Evolutionary conservation across 2,888 invertebrate genomes (phyloP), one percentile per base, ranked within the genome.

Genomic region (Barypeithes pellucidus): DNA sequence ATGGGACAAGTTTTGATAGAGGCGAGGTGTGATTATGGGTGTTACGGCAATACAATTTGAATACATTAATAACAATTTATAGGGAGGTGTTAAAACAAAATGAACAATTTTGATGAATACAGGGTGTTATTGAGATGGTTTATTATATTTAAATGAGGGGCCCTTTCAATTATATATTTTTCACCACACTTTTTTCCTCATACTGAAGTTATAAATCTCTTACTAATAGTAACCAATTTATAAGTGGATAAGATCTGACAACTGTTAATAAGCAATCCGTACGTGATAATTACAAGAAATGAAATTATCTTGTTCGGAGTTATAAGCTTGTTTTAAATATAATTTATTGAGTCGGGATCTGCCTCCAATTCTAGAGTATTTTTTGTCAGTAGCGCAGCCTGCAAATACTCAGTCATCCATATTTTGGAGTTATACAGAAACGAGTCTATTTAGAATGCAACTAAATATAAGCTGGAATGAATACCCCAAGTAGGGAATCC

Each of bases 251-350:
- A 14, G 29, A 65, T 65, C 65, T 52, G 65, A 65, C 65, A 65
- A 36, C 43, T 47, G 50, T 65, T 57, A 57, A 65, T 65, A 65
- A 65, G 50, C 50, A 36, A 33, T 62, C 16, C 20, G 33, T 36
- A 65, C 47, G 50, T 65, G 33, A 20, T 50, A 65, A 65, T 65
- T 65, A 50, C 50, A 65, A 50, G 52, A 65, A 65, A 50, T 52
- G 65, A 65, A 65, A 65, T 65, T 65, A 65, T 65, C 52, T 65
- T 50, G 65, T 65, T 65, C 50, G 11, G 36, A 50, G 36, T 52
- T 65, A 65, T 50, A 33, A 65, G 52, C 65, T 65, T 65, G 50
- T 65, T 65, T 65, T 39, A 65, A 65, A 65, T 29, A 36, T 52
- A 65, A 65, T 65, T 65, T 65, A 65, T 65, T 65, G 39, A 18